Conservation (phyloP, 2,797 vertebrate species). For the Apogon hyalosoma region DNA sequence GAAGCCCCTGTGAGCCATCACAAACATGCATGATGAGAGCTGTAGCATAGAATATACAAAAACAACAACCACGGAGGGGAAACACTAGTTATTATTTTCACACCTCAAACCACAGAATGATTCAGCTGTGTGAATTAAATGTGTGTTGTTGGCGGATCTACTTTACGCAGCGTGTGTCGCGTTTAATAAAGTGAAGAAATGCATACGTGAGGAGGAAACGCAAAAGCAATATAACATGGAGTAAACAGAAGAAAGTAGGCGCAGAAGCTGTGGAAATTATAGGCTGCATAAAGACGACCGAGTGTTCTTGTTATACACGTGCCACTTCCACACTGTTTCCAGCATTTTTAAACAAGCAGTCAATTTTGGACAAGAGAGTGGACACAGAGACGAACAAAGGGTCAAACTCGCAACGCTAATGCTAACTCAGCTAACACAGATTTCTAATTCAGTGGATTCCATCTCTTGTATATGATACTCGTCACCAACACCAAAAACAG, state of each 20-base stretch:
- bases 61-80: slow-evolving; percentile 6
- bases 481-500: too few species aligned
- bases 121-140: neutral
- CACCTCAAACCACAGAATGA: neutral
- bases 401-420: too few species aligned
- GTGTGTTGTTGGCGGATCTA: neutral
- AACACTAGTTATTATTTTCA: neutral
- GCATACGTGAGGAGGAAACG: neutral
- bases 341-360: too few species aligned
- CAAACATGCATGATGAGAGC: neutral
- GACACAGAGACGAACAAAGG: too few species aligned
- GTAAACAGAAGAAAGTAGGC: neutral
- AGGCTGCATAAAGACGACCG: too few species aligned
- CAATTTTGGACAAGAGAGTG: too few species aligned
- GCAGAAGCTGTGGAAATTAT: too few species aligned
- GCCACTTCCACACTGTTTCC: too few species aligned
- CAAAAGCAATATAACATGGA: neutral
- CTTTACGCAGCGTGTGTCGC: neutral
- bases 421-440: too few species aligned
- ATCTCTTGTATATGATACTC: too few species aligned
- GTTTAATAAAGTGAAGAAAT: neutral
- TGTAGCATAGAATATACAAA: neutral
- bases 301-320: too few species aligned
- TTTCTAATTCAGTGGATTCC: too few species aligned
- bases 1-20: neutral